Evolutionary conservation across 2,797 vertebrate genomes (phyloP), one percentile per base, ranked within the genome.

Genomic region (Bufotes viridis): DNA sequence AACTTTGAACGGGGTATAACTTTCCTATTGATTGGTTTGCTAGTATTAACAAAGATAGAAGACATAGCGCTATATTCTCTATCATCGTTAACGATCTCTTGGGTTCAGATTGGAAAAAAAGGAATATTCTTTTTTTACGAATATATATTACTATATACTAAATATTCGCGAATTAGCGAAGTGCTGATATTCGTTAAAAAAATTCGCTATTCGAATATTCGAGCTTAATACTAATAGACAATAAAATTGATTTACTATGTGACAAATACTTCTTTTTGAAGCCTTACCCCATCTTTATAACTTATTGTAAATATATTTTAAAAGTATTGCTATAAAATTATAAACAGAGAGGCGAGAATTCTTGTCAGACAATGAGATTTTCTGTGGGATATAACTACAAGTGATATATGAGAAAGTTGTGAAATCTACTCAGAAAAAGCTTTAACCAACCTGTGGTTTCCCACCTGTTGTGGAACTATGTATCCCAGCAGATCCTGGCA

Each of bases 341-440:
- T 24, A 10, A 17, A 15, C 26, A 72, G 69, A 72, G 26, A 34
- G 3, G 42, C 72, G n/a, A 76, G 51, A 76, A 55, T 55, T 78
- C 6, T 51, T 14, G 51, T 55, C 74, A 78, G 22, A 75, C 42
- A 22, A 3, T 22, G 72, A 75, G 72, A 53, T 78, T 53, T 78
- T 51, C 74, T 12, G 2, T 24, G 51, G 22, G 74, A 55, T 78
- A 53, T 74, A 49, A 74, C 70, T 49, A 51, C 18, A 13, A 55
- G 22, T 53, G 74, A 78, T 55, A 13, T 22, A 78, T 78, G 74
- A 78, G 49, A 78, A 78, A 76, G 72, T 20, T 22, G 20, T 75
- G 72, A 76, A 49, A 76, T 76, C 53, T 53, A 15, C 49, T 76
- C 49, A 24, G 22, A 76, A 51, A 20, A 49, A 53, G 74, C 22